Percentiles rank a stretch among this genome's conserved stretches.
Conservation (phyloP, 2,888 invertebrate genomes). For the Cyrtodaria siliqua region DNA sequence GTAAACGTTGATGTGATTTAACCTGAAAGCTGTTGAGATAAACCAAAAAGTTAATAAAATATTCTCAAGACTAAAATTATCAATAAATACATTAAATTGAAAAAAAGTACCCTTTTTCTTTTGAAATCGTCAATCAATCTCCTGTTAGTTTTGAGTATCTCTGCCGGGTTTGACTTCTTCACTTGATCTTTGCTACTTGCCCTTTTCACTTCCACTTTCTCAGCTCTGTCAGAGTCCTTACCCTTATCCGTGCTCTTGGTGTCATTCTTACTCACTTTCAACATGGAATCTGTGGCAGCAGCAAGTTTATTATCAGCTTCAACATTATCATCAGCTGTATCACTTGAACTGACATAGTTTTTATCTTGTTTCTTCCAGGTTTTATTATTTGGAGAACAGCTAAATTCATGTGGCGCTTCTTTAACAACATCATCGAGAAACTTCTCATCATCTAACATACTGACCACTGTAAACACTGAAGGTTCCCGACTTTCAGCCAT, state of each 20-base stretch:
- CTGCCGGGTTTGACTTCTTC: conserved; percentile 48
- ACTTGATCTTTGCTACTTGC: conserved; percentile 49
- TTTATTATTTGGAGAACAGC: conserved; percentile 60
- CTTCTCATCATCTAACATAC: conserved; percentile 76
- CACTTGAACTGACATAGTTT: not conserved
- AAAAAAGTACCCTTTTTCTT: conserved; percentile 73
- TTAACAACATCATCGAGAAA: conserved; percentile 68
- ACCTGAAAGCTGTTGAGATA: no score
- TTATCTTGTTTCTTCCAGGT: conserved; percentile 28
- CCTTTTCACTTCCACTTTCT: conserved; percentile 50
- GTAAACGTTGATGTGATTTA: no score
- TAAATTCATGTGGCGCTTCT: conserved; percentile 69
- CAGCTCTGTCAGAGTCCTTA: conserved; percentile 25
- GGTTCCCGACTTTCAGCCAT: conserved; percentile 70
- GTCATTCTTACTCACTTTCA: conserved; percentile 52
- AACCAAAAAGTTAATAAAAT: no score
- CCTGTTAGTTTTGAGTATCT: conserved; percentile 73
- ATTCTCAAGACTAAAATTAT: no score
- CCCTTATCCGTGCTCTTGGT: not conserved
- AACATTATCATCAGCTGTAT: conserved; percentile 5
- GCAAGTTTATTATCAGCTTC: conserved; percentile 30
- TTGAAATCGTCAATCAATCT: conserved; percentile 75
- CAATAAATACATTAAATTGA: no score
- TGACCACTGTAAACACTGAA: conserved; percentile 80
- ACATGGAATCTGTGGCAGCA: conserved; percentile 47